Percentiles rank a stretch among this genome's conserved stretches.
Conservation (phyloP, 2,888 invertebrate species). For the Malthinus flaveolus region DNA sequence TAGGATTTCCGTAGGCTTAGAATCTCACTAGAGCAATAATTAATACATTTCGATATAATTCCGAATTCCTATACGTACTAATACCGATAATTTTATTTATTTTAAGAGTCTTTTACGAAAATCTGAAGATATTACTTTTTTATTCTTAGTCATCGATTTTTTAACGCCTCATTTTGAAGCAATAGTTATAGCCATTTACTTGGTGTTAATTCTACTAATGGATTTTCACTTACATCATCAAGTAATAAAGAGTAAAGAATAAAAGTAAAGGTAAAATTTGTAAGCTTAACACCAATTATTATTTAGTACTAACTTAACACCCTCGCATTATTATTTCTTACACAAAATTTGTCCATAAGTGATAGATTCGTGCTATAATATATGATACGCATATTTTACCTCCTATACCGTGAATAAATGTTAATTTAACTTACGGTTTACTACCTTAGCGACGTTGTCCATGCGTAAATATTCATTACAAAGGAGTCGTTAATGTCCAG, state of each 20-base stretch:
- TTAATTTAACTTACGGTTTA: slow-evolving; percentile 33
- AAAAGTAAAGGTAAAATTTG: background rate
- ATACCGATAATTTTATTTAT: too few relatives aligned
- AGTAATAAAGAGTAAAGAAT: background rate
- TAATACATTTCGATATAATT: too few relatives aligned
- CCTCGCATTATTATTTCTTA: slow-evolving; percentile 2
- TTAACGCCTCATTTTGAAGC: too few relatives aligned
- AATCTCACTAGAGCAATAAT: too few relatives aligned
- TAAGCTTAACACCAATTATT: background rate
- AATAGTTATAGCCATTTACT: too few relatives aligned
- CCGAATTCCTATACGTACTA: too few relatives aligned
- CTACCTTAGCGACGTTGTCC: slow-evolving; percentile 29
- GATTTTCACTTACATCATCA: background rate
- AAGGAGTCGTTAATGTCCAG: slow-evolving; percentile 16
- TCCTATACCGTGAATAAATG: slow-evolving; percentile 32
- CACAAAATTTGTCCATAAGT: slow-evolving; percentile 17
- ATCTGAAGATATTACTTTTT: too few relatives aligned
- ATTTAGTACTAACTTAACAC: slow-evolving; percentile 4
- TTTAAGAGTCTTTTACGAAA: too few relatives aligned
- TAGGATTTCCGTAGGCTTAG: too few relatives aligned
- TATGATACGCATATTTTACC: slow-evolving; percentile 24
- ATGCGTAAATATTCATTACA: slow-evolving; percentile 34
- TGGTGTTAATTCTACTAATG: background rate
- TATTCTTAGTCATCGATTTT: too few relatives aligned
- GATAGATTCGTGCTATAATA: slow-evolving; percentile 24